Percentiles rank a stretch among this genome's conserved stretches.
phyloP scores from a whole-genome alignment of 2,113 vertebrate genomes.

The Aix galericulata region DNA sequence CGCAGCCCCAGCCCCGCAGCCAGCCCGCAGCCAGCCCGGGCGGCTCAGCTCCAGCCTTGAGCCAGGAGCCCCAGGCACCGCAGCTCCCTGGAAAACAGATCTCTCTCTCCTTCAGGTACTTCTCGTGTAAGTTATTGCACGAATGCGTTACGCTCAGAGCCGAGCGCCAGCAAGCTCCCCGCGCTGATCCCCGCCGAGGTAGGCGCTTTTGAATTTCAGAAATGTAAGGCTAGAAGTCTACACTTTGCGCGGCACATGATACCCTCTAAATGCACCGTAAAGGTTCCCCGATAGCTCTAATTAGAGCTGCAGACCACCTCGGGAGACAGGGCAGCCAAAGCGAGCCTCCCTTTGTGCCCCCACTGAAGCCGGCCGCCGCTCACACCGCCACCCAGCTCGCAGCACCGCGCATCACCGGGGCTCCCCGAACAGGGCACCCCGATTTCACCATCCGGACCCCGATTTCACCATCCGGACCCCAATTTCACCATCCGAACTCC shows the following conservation, averaged over 20 bases:
- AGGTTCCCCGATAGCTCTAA: constrained; percentile 59
- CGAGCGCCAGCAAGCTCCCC: constrained; percentile 44
- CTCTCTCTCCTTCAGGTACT: not conserved
- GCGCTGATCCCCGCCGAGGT: constrained; percentile 55
- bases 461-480: too few relatives aligned
- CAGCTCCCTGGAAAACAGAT: not conserved
- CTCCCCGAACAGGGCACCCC: too few relatives aligned
- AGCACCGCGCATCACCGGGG: not conserved
- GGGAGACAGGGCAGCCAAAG: constrained; percentile 33
- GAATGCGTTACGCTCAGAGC: not conserved
- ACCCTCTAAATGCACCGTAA: constrained; percentile 69
- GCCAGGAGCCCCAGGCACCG: not conserved
- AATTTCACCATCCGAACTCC: too few relatives aligned
- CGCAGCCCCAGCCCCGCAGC: too few relatives aligned
- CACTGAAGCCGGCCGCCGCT: not conserved
- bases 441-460: too few relatives aligned
- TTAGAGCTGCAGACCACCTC: constrained; percentile 73
- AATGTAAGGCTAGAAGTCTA: constrained; percentile 70
- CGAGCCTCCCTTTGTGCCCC: constrained; percentile 10
- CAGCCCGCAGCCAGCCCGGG: not conserved
- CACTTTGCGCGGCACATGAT: constrained; percentile 37
- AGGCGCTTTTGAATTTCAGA: constrained; percentile 66
- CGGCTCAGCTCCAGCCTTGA: not conserved
- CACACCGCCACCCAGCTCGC: not conserved
- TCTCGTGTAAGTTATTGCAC: not conserved